Conservation (phyloP, 2,797 vertebrate genomes). For the Pseudotriccus pelzelni region DNA sequence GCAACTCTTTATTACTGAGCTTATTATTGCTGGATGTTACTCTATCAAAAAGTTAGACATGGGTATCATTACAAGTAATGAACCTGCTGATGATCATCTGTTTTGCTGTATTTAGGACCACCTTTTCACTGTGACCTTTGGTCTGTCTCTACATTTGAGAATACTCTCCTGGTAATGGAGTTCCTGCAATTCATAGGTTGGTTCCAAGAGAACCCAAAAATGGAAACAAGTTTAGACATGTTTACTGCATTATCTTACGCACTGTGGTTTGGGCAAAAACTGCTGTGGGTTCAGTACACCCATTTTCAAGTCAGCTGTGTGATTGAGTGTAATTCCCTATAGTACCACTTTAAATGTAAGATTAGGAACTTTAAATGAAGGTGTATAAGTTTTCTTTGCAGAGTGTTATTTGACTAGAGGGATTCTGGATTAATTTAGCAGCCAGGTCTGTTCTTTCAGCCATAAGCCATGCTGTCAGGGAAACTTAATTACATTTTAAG, state of each 20-base stretch:
- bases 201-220: neutral
- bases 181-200: neutral
- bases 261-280: neutral
- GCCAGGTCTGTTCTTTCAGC: conserved; percentile 80
- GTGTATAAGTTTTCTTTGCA: conserved; percentile 72
- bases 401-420: conserved; percentile 75
- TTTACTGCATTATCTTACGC: neutral
- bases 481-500: conserved; percentile 85
- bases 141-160: neutral
- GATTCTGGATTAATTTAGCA: conserved; percentile 82
- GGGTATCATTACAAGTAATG: neutral
- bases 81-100: neutral
- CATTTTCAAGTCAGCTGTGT: neutral
- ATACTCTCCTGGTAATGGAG: neutral
- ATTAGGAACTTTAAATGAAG: conserved; percentile 74
- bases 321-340: neutral
- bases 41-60: neutral
- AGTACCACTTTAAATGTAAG: conserved; percentile 57
- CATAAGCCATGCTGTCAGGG: conserved; percentile 81
- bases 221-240: rapidly evolving
- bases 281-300: neutral
- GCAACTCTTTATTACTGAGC: neutral
- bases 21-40: neutral
- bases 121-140: neutral
- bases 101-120: neutral